Evolutionary conservation across 2,113 vertebrate genomes (phyloP), one percentile per base, ranked within the genome.

Genomic region (Eudyptes chrysolophus): DNA sequence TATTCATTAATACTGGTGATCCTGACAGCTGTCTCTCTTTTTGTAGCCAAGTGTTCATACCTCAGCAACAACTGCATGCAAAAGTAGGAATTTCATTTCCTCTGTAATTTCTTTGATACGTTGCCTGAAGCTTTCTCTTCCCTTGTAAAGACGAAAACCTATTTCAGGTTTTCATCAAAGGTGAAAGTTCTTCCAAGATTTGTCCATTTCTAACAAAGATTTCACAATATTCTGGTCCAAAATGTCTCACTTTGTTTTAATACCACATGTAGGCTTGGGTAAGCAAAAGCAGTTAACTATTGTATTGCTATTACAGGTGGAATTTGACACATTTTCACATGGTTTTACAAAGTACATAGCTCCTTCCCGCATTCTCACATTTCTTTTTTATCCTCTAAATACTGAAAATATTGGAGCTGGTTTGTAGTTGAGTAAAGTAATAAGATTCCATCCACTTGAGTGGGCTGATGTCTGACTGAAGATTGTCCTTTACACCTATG

Each of bases 181-280:
- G 87, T 84, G 55, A 97, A 95, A 90, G 17, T 87, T 95, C 70
- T 80, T 85, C n/a, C 55, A 87, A 72, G 34, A 38, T 82, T 96
- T 94, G 22, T 77, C 75, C 81, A 34, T 29, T 52, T 95, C 61
- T 89, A 71, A 80, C 44, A 94, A 91, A 91, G 24, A 90, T 87
- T 94, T 88, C 84, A 77, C 74, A 84, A 62, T 36, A 66, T 68
- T 51, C 71, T 79, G 13, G 9, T 42, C 27, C 46, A 72, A 91
- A 80, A 60, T 25, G n/a, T 44, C 44, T 82, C 17, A 12, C 34
- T 85, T 89, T 66, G 5, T 40, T 94, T 92, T 84, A 52, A 54
- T 48, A 86, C 13, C 30, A 64, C 40, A 48, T 6, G 10, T 57
- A 71, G 51, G 7, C 13, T 34, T 87, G 6, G 13, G 7, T 89